Percentiles rank a stretch among this genome's conserved stretches.
phyloP scores from a whole-genome alignment of 2,797 vertebrate species.

The Gymnoscopelus braueri region DNA sequence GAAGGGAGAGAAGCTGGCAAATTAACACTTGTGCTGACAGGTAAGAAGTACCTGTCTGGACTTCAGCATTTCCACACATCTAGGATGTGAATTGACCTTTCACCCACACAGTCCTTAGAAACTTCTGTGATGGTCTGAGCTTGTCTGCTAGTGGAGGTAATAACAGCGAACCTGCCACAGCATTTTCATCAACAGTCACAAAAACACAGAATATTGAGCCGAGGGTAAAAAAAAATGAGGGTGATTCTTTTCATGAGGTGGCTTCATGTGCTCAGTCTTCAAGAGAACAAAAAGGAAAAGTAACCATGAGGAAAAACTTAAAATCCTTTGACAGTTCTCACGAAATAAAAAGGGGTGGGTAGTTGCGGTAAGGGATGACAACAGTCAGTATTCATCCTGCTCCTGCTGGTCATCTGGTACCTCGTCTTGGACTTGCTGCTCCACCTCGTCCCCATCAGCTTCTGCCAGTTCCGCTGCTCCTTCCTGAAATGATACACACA shows the following conservation, averaged over 20 bases:
- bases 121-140: slow-evolving; percentile 81
- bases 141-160: slow-evolving; percentile 82
- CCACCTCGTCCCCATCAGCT: slow-evolving; percentile 85
- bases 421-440: slow-evolving; percentile 86
- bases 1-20: slow-evolving; percentile 59
- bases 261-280: slow-evolving; percentile 86
- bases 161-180: slow-evolving; percentile 82
- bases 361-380: slow-evolving; percentile 66
- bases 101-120: slow-evolving; percentile 81
- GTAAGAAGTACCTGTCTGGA: slow-evolving; percentile 65
- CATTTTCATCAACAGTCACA: slow-evolving; percentile 87
- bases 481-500: slow-evolving; percentile 78
- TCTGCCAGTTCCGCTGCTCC: slow-evolving; percentile 88
- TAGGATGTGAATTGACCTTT: slow-evolving; percentile 78
- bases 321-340: slow-evolving; percentile 85
- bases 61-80: slow-evolving; percentile 73
- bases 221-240: slow-evolving; percentile 70
- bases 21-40: slow-evolving; percentile 70
- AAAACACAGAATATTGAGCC: slow-evolving; percentile 85
- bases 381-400: slow-evolving; percentile 96
- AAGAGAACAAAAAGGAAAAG: slow-evolving; percentile 75
- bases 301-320: slow-evolving; percentile 65
- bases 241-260: slow-evolving; percentile 75
- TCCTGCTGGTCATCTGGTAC: slow-evolving; percentile 89
- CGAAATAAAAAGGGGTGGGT: slow-evolving; percentile 82